phyloP scores from a whole-genome alignment of 1,140 invertebrate genomes.

The Heliothis subflexa region DNA sequence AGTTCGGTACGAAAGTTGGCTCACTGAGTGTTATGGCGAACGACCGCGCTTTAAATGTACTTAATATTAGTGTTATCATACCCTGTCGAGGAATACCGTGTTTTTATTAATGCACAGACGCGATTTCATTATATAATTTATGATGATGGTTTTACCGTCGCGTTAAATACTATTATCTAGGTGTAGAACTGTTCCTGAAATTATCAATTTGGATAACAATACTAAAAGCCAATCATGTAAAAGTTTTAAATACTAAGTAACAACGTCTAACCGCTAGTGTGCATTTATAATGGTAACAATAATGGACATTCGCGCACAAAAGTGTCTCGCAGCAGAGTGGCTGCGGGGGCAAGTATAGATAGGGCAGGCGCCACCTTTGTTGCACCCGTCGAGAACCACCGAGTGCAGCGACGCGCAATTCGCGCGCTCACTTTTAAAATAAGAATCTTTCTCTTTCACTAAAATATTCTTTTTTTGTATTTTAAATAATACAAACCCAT shows the following conservation, averaged over 20 bases:
- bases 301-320: constrained; percentile 69
- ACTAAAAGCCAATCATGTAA: not conserved
- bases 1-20: constrained; percentile 55
- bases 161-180: no score
- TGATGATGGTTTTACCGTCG: not conserved
- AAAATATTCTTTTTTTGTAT: constrained; percentile 14
- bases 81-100: no score
- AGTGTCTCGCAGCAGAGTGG: constrained; percentile 59
- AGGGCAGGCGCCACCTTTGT: constrained; percentile 69
- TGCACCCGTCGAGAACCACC: constrained; percentile 53
- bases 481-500: constrained; percentile 8
- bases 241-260: not conserved
- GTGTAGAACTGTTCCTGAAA: no score
- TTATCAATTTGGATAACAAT: no score
- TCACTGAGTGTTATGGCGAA: constrained; percentile 16
- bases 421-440: constrained; percentile 48
- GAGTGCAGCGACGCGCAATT: constrained; percentile 50
- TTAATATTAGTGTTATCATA: not conserved
- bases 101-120: no score
- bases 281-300: constrained; percentile 20
- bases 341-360: constrained; percentile 62
- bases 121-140: not conserved
- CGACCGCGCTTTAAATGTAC: constrained; percentile 35
- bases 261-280: not conserved
- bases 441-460: constrained; percentile 38